These are phyloP conservation scores for Latheticus oryzae DNA, from an alignment of 2,888 invertebrate species.

Conservation along the genomic window DNA sequence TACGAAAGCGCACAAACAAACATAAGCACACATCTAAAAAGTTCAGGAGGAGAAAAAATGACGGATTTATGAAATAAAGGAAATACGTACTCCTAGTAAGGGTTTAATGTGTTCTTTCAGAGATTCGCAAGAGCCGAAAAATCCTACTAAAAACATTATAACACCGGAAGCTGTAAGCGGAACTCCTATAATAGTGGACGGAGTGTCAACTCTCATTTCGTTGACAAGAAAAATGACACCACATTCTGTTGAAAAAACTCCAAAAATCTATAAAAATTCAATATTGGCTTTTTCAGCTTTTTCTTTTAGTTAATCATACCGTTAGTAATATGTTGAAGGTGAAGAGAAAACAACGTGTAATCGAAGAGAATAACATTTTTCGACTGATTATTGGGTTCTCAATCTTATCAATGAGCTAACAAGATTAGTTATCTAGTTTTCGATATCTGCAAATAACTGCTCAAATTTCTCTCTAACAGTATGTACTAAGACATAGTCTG, in stretches of 20 bases:
- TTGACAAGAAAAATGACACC: constrained; percentile 9
- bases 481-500: no score
- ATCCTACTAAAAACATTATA: constrained; percentile 8
- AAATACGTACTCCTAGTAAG: constrained; percentile 7
- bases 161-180: constrained; percentile 6
- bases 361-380: no score
- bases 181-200: neutral
- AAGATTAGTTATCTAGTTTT: no score
- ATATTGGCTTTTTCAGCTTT: no score
- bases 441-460: no score
- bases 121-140: constrained; percentile 10
- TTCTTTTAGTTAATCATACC: no score
- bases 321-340: no score
- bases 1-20: constrained; percentile 5
- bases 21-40: constrained; percentile 8
- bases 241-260: constrained; percentile 3
- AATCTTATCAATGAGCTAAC: no score
- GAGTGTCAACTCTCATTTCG: neutral
- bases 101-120: constrained; percentile 9
- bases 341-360: no score
- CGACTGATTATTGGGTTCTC: no score
- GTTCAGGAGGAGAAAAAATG: constrained; percentile 5
- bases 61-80: neutral
- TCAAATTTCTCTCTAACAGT: no score
- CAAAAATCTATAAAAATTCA: no score